phyloP scores from a whole-genome alignment of 2,113 vertebrate species.

The Dicaeum eximium region DNA sequence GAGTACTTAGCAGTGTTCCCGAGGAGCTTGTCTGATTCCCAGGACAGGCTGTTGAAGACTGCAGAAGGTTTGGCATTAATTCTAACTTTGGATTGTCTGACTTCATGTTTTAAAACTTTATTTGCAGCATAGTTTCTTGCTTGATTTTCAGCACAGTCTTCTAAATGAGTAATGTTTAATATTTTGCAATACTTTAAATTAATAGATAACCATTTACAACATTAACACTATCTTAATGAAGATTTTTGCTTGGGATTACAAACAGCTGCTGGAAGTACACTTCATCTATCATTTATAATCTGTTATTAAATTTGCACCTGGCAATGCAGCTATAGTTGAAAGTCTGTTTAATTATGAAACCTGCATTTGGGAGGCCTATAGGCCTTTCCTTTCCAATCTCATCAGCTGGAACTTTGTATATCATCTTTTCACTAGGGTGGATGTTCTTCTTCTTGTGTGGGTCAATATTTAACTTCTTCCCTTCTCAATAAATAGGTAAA shows the following conservation, averaged over 20 bases:
- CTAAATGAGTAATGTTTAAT: conserved; percentile 27
- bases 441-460: conserved; percentile 4
- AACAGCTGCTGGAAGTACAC: conserved; percentile 74
- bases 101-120: neutral
- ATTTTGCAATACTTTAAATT: conserved; percentile 54
- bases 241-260: conserved; percentile 64
- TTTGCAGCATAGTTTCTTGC: neutral
- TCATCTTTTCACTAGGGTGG: neutral
- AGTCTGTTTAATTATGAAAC: conserved; percentile 65
- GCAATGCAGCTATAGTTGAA: conserved; percentile 67
- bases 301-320: conserved; percentile 81
- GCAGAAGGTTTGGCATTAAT: neutral
- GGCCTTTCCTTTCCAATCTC: conserved; percentile 53
- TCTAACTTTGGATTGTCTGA: neutral
- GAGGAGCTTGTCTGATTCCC: neutral
- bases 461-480: neutral
- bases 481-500: neutral
- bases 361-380: conserved; percentile 51
- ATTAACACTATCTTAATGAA: conserved; percentile 60
- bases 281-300: conserved; percentile 74
- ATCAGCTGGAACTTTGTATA: conserved; percentile 28
- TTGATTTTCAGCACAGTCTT: neutral
- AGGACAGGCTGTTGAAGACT: neutral
- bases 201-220: conserved; percentile 61
- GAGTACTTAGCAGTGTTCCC: neutral